These are phyloP conservation scores for Euwallacea similis DNA, from an alignment of 1,140 invertebrate species.

Conservation along the genomic window DNA sequence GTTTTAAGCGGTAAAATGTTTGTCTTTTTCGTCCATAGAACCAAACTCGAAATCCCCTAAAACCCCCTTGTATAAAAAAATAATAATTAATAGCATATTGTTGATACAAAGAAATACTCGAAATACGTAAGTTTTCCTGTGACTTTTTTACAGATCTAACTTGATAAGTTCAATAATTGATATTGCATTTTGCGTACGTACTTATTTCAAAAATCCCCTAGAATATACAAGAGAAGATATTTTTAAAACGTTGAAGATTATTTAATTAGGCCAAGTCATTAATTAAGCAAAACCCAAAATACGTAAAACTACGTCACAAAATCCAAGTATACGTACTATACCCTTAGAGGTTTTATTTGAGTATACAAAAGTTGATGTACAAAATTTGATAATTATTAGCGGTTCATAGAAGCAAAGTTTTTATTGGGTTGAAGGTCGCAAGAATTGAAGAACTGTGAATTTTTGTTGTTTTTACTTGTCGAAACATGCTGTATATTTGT, in stretches of 20 bases:
- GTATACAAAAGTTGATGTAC: constrained; percentile 12
- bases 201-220: constrained; percentile 26
- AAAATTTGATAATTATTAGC: constrained; percentile 8
- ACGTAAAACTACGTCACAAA: constrained; percentile 52
- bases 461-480: too few relatives aligned
- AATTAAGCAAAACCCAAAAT: constrained; percentile 44
- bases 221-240: constrained; percentile 34
- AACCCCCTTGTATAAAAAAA: too few relatives aligned
- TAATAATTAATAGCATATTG: constrained; percentile 12
- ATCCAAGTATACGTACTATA: constrained; percentile 48
- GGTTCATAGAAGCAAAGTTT: neutral
- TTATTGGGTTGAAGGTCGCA: neutral
- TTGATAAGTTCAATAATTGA: constrained; percentile 4
- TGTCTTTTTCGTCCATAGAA: too few relatives aligned
- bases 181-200: constrained; percentile 10
- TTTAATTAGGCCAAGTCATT: constrained; percentile 40
- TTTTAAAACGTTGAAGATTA: constrained; percentile 46
- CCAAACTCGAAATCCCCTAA: too few relatives aligned
- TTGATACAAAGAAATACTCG: constrained; percentile 38
- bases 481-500: constrained; percentile 51
- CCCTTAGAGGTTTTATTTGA: constrained; percentile 5
- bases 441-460: too few relatives aligned
- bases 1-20: too few relatives aligned
- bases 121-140: constrained; percentile 41
- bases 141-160: constrained; percentile 22